A percentile compares a stretch with the other conserved stretches of the same genome.
Conservation (phyloP, 1,140 invertebrate species). For the Acyrthosiphon pisum region DNA sequence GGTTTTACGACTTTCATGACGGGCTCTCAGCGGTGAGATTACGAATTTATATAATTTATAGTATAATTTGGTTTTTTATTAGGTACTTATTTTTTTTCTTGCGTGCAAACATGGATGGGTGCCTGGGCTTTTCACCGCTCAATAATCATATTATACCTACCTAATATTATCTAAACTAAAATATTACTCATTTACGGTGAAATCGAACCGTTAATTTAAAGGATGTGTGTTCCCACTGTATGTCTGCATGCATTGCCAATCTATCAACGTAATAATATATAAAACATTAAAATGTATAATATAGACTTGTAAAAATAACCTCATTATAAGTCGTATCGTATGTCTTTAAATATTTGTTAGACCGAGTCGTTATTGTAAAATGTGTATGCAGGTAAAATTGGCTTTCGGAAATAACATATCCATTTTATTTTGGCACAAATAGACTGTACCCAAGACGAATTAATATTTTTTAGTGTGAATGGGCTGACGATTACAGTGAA, state of each 20-base stretch:
- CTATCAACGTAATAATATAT: too few species aligned
- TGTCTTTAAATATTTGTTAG: too few species aligned
- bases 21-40: not conserved
- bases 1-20: not conserved
- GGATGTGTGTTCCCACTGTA: not conserved
- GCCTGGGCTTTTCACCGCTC: not conserved
- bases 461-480: too few species aligned
- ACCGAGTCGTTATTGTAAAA: too few species aligned
- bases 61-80: slow-evolving; percentile 7
- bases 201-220: not conserved
- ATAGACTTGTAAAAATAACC: too few species aligned
- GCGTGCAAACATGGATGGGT: not conserved
- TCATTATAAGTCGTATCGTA: too few species aligned
- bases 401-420: too few species aligned
- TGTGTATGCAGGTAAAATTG: too few species aligned
- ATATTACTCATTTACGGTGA: not conserved
- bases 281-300: too few species aligned
- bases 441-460: too few species aligned
- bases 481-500: not conserved
- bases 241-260: too few species aligned
- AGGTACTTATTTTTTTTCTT: not conserved
- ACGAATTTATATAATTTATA: slow-evolving; percentile 5
- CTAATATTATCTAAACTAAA: not conserved
- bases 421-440: too few species aligned
- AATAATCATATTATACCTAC: not conserved